Percentiles rank a stretch among this genome's conserved stretches.
Conservation (phyloP, 2,797 vertebrate genomes). For the Hydrophis major region DNA sequence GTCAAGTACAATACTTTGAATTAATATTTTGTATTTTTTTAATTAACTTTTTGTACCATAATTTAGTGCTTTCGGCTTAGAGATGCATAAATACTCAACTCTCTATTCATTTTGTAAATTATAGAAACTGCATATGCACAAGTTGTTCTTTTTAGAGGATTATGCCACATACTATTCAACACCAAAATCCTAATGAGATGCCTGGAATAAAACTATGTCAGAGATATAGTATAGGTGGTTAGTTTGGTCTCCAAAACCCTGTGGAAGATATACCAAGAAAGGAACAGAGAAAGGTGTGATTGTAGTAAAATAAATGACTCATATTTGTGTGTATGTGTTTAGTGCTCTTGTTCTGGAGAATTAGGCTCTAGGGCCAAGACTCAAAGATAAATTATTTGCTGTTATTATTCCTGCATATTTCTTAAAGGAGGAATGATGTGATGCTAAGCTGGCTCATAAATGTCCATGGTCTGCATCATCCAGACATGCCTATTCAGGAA, state of each 20-base stretch:
- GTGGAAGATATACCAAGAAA: not conserved
- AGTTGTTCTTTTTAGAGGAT: not conserved
- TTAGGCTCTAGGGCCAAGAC: not conserved
- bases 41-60: constrained; percentile 14
- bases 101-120: not conserved
- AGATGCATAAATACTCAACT: not conserved
- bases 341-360: not conserved
- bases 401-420: not conserved
- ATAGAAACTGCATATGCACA: not conserved
- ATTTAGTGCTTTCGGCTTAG: not conserved
- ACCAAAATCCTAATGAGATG: accelerated
- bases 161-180: not conserved
- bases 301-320: not conserved
- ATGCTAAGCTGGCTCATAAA: constrained; percentile 14
- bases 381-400: not conserved
- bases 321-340: not conserved
- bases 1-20: not conserved
- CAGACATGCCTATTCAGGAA: not conserved
- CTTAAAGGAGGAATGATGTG: constrained; percentile 5
- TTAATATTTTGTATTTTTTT: not conserved
- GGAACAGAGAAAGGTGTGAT: not conserved
- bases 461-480: not conserved
- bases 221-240: not conserved
- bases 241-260: not conserved
- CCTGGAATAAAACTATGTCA: not conserved